Percentiles rank a stretch among this genome's conserved stretches.
phyloP scores from a whole-genome alignment of 35 echinoderm and acorn worm genomes.

The Strongylocentrotus purpuratus region DNA sequence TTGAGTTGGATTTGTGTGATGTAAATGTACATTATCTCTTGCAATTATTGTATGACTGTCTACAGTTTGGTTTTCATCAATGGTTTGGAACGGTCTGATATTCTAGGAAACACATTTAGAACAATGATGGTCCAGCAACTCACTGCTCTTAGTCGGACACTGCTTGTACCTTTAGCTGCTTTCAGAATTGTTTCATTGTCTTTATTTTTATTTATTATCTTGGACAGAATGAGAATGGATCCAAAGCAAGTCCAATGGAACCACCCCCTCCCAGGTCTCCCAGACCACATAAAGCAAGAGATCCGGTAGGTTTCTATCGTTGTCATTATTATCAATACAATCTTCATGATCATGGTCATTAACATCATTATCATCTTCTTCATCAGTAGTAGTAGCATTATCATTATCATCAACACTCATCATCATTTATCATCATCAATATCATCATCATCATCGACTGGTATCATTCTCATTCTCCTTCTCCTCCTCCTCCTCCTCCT shows the following conservation, averaged over 20 bases:
- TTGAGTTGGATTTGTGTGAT: too few relatives aligned
- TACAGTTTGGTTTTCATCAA: too few relatives aligned
- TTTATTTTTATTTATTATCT: background rate
- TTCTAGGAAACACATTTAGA: too few relatives aligned
- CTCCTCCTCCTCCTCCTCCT: background rate
- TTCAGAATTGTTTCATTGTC: background rate
- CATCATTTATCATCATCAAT: background rate
- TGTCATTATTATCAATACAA: background rate
- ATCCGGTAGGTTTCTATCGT: background rate
- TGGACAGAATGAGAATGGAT: slow-evolving; percentile 9
- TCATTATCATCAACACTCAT: background rate
- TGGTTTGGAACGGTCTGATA: too few relatives aligned
- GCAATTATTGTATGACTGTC: too few relatives aligned
- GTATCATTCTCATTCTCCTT: background rate
- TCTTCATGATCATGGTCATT: background rate
- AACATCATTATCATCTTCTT: background rate
- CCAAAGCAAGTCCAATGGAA: background rate
- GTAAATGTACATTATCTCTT: too few relatives aligned
- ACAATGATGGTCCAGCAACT: too few relatives aligned
- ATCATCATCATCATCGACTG: background rate
- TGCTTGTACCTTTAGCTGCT: too few relatives aligned
- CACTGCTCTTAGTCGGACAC: too few relatives aligned
- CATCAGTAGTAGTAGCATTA: background rate
- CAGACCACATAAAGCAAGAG: background rate
- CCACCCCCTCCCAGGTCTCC: background rate